phyloP scores from a whole-genome alignment of 1,140 invertebrate species.

The Anastrepha obliqua region DNA sequence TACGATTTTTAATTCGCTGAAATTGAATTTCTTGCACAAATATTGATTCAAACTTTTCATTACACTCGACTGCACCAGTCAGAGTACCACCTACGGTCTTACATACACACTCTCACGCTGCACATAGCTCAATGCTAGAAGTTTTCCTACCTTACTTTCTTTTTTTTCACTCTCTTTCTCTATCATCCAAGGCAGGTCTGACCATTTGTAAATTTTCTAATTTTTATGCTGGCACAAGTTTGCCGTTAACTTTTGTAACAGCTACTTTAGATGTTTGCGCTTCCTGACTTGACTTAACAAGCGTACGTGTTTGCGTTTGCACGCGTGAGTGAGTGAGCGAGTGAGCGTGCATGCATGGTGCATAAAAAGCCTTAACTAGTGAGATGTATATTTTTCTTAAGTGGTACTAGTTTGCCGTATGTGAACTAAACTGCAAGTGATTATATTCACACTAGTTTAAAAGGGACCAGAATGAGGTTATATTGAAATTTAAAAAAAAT shows the following conservation, averaged over 20 bases:
- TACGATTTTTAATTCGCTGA: conserved; percentile 50
- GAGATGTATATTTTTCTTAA: too few species aligned
- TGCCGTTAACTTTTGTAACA: conserved; percentile 47
- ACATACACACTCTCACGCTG: neutral
- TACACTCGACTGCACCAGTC: conserved; percentile 29
- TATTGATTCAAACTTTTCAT: conserved; percentile 52
- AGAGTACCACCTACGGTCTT: neutral
- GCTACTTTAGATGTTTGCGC: conserved; percentile 47
- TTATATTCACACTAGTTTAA: too few species aligned
- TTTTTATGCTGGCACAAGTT: conserved; percentile 39
- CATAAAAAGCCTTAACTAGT: too few species aligned
- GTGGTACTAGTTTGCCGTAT: too few species aligned
- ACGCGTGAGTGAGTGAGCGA: conserved; percentile 1
- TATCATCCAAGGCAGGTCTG: neutral
- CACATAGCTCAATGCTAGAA: neutral
- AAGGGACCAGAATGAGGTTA: too few species aligned
- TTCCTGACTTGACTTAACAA: conserved; percentile 46
- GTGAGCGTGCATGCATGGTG: neutral
- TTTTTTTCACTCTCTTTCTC: neutral
- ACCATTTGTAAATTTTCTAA: conserved; percentile 36
- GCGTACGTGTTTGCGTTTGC: conserved; percentile 9
- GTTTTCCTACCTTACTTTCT: neutral
- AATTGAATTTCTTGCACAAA: conserved; percentile 51
- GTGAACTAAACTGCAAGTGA: too few species aligned
- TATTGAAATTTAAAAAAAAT: too few species aligned